A percentile compares a stretch with the other conserved stretches of the same genome.
Conservation (phyloP, 1,140 invertebrate genomes). For the Procambarus virginalis region DNA sequence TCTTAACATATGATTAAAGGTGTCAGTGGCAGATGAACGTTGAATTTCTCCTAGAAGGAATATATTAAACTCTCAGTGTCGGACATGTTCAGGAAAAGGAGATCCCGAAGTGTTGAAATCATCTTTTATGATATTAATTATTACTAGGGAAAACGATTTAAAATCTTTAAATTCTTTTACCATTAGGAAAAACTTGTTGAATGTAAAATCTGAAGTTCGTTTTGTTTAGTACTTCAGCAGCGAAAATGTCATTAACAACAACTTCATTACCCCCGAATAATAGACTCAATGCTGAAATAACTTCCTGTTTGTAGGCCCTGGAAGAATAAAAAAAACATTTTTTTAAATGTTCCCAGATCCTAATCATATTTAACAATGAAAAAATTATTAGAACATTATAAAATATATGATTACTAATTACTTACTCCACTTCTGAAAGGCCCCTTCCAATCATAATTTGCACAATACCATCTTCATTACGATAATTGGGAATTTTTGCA, state of each 20-base stretch:
- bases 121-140: too few species aligned
- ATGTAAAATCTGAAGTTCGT: slow-evolving; percentile 9
- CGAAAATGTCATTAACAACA: not conserved
- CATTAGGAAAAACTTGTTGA: not conserved
- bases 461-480: slow-evolving; percentile 91
- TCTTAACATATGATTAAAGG: too few species aligned
- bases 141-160: too few species aligned
- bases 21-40: too few species aligned
- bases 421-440: slow-evolving; percentile 82
- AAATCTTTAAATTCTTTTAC: not conserved
- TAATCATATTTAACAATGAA: not conserved
- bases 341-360: not conserved
- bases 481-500: slow-evolving; percentile 86
- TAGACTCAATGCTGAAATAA: slow-evolving; percentile 2
- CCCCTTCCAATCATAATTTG: slow-evolving; percentile 87
- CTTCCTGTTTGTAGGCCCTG: slow-evolving; percentile 27
- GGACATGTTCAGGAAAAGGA: too few species aligned
- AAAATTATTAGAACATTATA: not conserved
- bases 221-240: not conserved
- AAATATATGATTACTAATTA: not conserved
- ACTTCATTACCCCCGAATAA: slow-evolving; percentile 7
- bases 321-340: not conserved
- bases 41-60: too few species aligned
- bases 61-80: too few species aligned
- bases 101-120: too few species aligned